Conservation (phyloP, 2,797 vertebrate genomes). For the Danio jaintianensis region DNA sequence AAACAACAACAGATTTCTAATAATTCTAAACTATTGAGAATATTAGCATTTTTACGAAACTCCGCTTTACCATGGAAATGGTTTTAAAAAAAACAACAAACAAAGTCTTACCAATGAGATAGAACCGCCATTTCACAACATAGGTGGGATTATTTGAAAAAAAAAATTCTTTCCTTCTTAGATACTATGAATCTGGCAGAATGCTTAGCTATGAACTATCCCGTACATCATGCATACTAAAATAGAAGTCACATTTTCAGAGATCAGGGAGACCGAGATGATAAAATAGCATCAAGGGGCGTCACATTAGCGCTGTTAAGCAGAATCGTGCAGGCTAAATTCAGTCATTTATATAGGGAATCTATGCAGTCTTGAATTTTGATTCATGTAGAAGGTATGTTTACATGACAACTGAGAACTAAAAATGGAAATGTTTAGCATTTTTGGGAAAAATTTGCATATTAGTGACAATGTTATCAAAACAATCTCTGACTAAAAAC, state of each 20-base stretch:
- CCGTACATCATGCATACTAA: conserved; percentile 42
- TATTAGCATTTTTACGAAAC: conserved; percentile 58
- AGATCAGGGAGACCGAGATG: conserved; percentile 47
- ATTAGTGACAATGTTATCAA: too few species aligned
- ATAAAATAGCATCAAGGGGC: conserved; percentile 33
- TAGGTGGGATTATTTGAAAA: conserved; percentile 53
- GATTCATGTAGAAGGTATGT: too few species aligned
- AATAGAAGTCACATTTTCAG: conserved; percentile 45
- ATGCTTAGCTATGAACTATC: conserved; percentile 3
- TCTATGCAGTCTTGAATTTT: too few species aligned
- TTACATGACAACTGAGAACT: too few species aligned
- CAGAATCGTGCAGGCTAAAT: too few species aligned
- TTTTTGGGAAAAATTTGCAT: too few species aligned
- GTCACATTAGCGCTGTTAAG: too few species aligned
- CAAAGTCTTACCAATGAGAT: not conserved
- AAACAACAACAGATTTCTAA: conserved; percentile 57
- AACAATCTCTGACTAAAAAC: too few species aligned
- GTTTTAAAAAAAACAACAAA: not conserved
- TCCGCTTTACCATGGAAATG: conserved; percentile 17
- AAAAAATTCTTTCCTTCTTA: conserved; percentile 16
- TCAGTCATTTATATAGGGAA: too few species aligned
- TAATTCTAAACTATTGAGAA: conserved; percentile 41
- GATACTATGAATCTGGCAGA: conserved; percentile 26
- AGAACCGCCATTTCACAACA: conserved; percentile 47
- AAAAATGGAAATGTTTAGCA: too few species aligned